Evolutionary conservation across 30 jellyfish, hydroid and myxozoan species (phyloP), one percentile per base, ranked within the genome.

Genomic region (Hydractinia symbiolongicarpus): DNA sequence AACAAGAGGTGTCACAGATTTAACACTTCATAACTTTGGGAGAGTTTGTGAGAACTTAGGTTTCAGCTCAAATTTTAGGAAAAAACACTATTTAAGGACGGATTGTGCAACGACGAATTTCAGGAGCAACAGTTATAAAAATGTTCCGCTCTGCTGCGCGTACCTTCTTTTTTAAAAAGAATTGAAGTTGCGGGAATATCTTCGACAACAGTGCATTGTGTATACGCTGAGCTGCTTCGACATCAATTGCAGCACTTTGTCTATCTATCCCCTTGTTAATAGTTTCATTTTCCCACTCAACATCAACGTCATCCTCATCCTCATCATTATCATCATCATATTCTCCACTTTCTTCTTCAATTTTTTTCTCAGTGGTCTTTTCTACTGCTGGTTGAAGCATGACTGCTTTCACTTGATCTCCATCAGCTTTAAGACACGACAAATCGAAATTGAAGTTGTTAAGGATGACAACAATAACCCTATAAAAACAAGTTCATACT

Each of bases 391-490:
- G 79, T 40, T 49, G 51, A 4, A 54, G 44, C 44, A 67, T 72
- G 51, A 51, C 78, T 77, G 52, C 8, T 49, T 76, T 10, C 0
- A 16, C 14, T 50, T 76, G 82, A 8, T 40, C 57, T 30, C 67
- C 66, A 44, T 77, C 30, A 8, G 60, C 20, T 16, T 55, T 57
- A 2, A 30, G 1, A 30, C 44, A 30, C 40, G 8, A 55, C 6
- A 92, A 57, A 64, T 92, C 96, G 66, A 92, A 92, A 62, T 83
- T 96, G 64, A 92, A 92, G 10, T 88, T 90, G 79, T 92, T 87
- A 87, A 92, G 61, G 4, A 87, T 72, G 4, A 93, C 86, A 16
- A 82, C 92, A 53, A 92, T 82, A 30, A 92, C 87, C 83, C 98
- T 90, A 76, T 17, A 75, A 72, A 11, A 68, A 68, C 53, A 16